These are phyloP conservation scores for Druon quercuslanigerum DNA, from an alignment of 1,140 invertebrate species.

Conservation along the genomic window DNA sequence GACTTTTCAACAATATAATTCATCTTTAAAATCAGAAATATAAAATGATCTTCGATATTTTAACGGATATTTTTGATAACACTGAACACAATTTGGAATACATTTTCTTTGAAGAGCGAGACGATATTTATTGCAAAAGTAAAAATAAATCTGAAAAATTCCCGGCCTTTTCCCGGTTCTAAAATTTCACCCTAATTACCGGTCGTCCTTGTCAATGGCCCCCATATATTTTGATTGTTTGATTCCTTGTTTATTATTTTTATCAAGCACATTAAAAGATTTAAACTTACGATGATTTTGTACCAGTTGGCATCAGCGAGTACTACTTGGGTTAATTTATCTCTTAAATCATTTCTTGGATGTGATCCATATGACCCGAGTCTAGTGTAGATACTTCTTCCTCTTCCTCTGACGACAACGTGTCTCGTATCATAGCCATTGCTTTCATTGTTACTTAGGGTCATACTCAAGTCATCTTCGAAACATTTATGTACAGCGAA, in stretches of 20 bases:
- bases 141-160: no score
- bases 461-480: slow-evolving; percentile 64
- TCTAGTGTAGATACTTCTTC: slow-evolving; percentile 16
- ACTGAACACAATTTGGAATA: no score
- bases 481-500: slow-evolving; percentile 45
- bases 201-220: no score
- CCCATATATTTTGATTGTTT: no score
- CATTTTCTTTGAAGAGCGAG: no score
- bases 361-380: slow-evolving; percentile 60
- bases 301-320: slow-evolving; percentile 75
- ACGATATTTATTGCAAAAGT: no score
- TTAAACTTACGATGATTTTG: slow-evolving; percentile 76
- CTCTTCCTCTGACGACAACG: slow-evolving; percentile 44
- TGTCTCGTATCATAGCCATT: slow-evolving; percentile 47
- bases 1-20: no score
- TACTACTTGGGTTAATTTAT: slow-evolving; percentile 19
- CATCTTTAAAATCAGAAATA: no score
- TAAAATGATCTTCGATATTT: no score
- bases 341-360: slow-evolving; percentile 47
- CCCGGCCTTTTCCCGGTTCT: no score
- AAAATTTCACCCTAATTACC: no score
- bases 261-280: not conserved
- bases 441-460: slow-evolving; percentile 42
- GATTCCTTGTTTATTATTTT: not conserved
- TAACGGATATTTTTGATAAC: no score